Percentiles rank a stretch among this genome's conserved stretches.
phyloP scores from a whole-genome alignment of 2,113 vertebrate species.

The Rutilus rutilus region DNA sequence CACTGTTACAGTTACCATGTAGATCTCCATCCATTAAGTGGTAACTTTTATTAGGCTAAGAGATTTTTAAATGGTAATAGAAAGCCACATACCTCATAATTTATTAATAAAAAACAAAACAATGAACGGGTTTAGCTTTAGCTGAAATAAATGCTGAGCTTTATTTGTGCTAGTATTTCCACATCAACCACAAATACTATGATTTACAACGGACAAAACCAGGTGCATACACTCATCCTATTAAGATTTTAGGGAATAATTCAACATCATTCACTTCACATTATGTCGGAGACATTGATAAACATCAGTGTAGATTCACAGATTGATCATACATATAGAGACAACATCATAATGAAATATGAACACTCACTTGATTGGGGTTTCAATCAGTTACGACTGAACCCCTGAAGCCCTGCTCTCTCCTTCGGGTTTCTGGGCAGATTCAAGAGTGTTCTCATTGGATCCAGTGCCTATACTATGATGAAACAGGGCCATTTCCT shows the following conservation, averaged over 20 bases:
- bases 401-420: background rate
- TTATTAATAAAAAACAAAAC: background rate
- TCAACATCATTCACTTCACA: constrained; percentile 33
- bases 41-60: background rate
- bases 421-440: background rate
- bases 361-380: constrained; percentile 10
- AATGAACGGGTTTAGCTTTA: background rate
- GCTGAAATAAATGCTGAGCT: background rate
- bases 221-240: background rate
- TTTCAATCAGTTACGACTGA: background rate
- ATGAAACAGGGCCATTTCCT: background rate
- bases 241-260: background rate
- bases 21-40: background rate
- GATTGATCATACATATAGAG: constrained; percentile 36
- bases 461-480: background rate
- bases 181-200: constrained; percentile 33
- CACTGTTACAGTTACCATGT: background rate
- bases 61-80: background rate
- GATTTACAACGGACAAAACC: constrained; percentile 24
- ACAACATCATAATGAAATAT: constrained; percentile 32
- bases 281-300: background rate
- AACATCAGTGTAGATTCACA: constrained; percentile 39
- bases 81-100: background rate
- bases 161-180: constrained; percentile 34
- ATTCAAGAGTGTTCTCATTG: background rate